phyloP scores from a whole-genome alignment of 2,888 invertebrate genomes.

The Rotaria magnacalcarata region DNA sequence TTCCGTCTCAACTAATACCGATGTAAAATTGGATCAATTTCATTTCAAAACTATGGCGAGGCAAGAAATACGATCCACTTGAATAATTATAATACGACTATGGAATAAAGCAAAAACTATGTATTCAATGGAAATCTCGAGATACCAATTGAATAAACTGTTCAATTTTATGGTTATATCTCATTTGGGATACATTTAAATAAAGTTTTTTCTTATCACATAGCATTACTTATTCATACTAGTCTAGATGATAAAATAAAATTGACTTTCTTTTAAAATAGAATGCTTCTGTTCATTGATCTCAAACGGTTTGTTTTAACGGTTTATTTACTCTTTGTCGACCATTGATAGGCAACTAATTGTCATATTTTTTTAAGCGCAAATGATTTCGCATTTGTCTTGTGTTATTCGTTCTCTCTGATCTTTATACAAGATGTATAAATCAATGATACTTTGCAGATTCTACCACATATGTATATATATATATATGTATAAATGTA shows the following conservation, averaged over 20 bases:
- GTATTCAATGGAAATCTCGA: background rate
- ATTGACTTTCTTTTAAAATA: too few species aligned
- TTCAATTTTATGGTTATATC: background rate
- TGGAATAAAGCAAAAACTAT: background rate
- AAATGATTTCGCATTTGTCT: slow-evolving; percentile 6
- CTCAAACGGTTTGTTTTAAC: background rate
- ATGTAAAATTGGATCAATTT: background rate
- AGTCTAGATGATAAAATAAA: too few species aligned
- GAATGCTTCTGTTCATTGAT: too few species aligned
- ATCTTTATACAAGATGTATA: background rate
- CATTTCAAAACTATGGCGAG: background rate
- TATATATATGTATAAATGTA: background rate
- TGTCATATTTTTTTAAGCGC: background rate
- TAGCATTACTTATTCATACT: background rate
- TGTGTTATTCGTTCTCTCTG: background rate
- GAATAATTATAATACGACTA: background rate
- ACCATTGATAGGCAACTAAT: background rate
- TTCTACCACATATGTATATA: background rate
- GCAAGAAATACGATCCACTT: background rate
- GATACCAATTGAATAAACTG: background rate
- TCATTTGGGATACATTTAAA: background rate
- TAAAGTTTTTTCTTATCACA: background rate
- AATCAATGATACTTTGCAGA: slow-evolving; percentile 14
- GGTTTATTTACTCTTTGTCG: background rate
- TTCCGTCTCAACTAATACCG: background rate